Percentiles rank a stretch among this genome's conserved stretches.
Evolutionary conservation across 1,140 invertebrate species (phyloP).

Genomic region (Drosophila guanche): DNA sequence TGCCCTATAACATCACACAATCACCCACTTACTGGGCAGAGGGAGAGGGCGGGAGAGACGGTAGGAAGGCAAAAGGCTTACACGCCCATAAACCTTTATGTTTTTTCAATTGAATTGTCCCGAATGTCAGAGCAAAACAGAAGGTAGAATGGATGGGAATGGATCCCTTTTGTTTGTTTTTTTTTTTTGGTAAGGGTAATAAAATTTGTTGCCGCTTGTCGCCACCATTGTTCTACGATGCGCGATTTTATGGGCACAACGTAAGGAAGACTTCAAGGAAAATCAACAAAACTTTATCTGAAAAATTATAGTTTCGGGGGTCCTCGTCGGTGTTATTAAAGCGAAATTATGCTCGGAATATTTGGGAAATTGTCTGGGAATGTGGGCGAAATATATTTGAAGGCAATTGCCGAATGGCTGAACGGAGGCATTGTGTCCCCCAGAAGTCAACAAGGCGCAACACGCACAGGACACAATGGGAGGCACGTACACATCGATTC

Average conservation of each 20-base stretch:
- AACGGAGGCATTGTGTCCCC: not conserved
- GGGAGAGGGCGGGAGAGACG: conserved; percentile 2
- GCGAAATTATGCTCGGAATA: too few species aligned
- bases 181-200: conserved; percentile 30
- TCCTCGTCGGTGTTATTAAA: too few species aligned
- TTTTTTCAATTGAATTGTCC: conserved; percentile 64
- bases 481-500: conserved; percentile 30
- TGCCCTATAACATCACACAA: conserved; percentile 52
- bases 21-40: conserved; percentile 35
- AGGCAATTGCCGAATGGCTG: too few species aligned
- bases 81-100: conserved; percentile 65
- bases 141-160: not conserved
- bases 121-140: conserved; percentile 17
- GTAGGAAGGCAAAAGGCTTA: conserved; percentile 48
- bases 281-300: too few species aligned
- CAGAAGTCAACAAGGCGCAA: conserved; percentile 19
- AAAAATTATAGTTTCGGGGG: too few species aligned
- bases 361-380: too few species aligned
- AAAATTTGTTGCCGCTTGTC: conserved; percentile 60
- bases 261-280: too few species aligned
- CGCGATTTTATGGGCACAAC: conserved; percentile 46
- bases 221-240: conserved; percentile 55
- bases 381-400: too few species aligned
- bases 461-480: conserved; percentile 15
- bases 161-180: too few species aligned